Evolutionary conservation across 2,113 vertebrate genomes (phyloP).

Genomic region (Danio rerio): DNA sequence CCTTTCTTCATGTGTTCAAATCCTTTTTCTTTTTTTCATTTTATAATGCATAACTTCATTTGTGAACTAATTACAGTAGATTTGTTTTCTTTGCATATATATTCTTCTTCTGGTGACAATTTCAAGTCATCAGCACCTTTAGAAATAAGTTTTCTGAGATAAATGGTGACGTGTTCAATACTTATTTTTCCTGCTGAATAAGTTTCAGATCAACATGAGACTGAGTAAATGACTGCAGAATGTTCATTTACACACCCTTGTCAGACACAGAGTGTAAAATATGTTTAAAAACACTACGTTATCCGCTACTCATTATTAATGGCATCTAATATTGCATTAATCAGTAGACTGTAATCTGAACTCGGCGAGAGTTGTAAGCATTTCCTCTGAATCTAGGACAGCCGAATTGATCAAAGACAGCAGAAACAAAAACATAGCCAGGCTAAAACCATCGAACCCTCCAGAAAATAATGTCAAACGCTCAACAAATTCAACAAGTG

Average conservation of each 20-base stretch:
- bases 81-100: no score
- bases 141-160: no score
- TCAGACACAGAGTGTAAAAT: neutral
- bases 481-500: neutral
- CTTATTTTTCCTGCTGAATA: neutral
- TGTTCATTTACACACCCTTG: neutral
- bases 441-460: neutral
- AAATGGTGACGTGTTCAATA: no score
- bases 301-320: neutral
- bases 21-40: no score
- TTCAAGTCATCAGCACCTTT: no score
- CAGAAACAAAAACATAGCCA: neutral
- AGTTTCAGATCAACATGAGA: neutral
- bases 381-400: neutral
- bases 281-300: neutral
- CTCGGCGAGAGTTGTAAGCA: neutral
- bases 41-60: no score
- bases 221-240: neutral
- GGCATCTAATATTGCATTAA: conserved; percentile 5
- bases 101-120: no score
- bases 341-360: neutral
- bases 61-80: no score
- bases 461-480: neutral
- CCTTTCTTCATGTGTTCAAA: no score
- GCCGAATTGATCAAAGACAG: neutral